phyloP scores from a whole-genome alignment of 37 sponge, comb jelly and placozoan species.

The Aplysina aerophoba region DNA sequence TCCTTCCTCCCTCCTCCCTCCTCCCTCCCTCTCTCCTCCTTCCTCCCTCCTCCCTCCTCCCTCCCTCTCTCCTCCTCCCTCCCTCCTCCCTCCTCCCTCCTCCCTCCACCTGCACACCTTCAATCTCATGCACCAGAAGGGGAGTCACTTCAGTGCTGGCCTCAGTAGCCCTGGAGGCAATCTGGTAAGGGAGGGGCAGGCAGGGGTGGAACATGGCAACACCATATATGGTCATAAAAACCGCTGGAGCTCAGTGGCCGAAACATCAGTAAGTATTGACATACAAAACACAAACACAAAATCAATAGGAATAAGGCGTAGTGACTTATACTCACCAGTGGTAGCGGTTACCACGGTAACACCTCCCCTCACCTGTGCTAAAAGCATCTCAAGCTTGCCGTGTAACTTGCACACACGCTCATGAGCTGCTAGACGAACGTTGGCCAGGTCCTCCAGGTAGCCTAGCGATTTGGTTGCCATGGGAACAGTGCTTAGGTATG shows the following conservation, averaged over 20 bases:
- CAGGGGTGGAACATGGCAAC: too few relatives aligned
- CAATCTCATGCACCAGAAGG: conserved; percentile 4
- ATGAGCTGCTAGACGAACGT: not conserved
- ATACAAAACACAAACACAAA: too few relatives aligned
- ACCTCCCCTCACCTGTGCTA: not conserved
- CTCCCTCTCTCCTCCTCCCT: not conserved
- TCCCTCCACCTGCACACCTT: not conserved
- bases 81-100: not conserved
- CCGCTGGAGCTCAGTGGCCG: too few relatives aligned
- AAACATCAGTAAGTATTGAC: too few relatives aligned
- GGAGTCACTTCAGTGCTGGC: not conserved
- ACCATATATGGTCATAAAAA: too few relatives aligned
- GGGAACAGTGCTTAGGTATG: conserved; percentile 28
- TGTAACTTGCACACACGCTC: conserved; percentile 6
- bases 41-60: too few relatives aligned
- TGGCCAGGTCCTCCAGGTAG: conserved; percentile 13
- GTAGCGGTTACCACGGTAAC: too few relatives aligned
- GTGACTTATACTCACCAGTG: too few relatives aligned
- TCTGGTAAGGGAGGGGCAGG: too few relatives aligned
- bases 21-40: too few relatives aligned
- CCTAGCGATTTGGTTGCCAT: conserved; percentile 25
- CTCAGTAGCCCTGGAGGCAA: not conserved
- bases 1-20: too few relatives aligned
- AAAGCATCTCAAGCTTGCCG: conserved; percentile 18
- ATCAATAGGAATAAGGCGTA: too few relatives aligned